phyloP scores from a whole-genome alignment of 2,888 invertebrate species.

The Omphaloscelis lunosa region DNA sequence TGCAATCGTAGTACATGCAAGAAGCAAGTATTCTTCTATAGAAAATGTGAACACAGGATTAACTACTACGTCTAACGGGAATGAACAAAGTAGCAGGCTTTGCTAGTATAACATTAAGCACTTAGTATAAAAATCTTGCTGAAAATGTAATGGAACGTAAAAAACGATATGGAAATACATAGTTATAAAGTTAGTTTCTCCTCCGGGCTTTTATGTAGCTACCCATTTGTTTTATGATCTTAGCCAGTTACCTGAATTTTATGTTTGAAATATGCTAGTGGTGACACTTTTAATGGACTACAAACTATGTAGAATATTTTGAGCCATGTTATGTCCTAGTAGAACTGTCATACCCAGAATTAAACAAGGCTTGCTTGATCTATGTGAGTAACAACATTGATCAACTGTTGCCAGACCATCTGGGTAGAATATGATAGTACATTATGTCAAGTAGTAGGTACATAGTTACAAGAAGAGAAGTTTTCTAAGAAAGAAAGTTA shows the following conservation, averaged over 20 bases:
- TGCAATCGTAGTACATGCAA: neutral
- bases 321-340: neutral
- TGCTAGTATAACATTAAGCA: neutral
- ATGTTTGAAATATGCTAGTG: constrained; percentile 21
- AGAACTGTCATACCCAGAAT: neutral
- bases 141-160: constrained; percentile 37
- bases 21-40: neutral
- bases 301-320: neutral
- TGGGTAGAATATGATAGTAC: neutral
- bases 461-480: neutral
- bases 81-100: neutral
- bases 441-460: neutral
- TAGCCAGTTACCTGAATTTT: constrained; percentile 9
- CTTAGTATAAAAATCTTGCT: constrained; percentile 5
- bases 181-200: neutral
- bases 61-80: neutral
- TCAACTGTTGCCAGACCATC: neutral
- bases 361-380: neutral
- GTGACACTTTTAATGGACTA: constrained; percentile 8
- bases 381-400: neutral
- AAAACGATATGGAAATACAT: constrained; percentile 43
- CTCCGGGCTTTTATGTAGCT: constrained; percentile 23
- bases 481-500: neutral
- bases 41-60: neutral
- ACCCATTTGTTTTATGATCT: constrained; percentile 28